Evolutionary conservation across 1,140 invertebrate genomes (phyloP).

Genomic region (Tyrophagus putrescentiae): DNA sequence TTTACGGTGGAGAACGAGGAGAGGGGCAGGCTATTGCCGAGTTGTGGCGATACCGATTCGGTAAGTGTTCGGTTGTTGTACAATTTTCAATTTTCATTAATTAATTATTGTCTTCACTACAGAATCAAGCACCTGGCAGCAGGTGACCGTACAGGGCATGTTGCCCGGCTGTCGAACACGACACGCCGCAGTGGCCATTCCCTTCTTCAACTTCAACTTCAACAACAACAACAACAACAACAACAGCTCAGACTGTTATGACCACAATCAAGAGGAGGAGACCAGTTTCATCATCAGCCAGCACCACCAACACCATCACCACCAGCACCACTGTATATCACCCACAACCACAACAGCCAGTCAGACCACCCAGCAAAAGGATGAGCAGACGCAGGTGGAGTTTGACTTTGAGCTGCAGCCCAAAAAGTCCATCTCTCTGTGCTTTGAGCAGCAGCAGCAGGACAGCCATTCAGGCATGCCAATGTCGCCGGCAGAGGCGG

Average conservation of each 20-base stretch:
- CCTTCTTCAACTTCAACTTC: conserved; percentile 15
- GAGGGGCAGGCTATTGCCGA: conserved; percentile 56
- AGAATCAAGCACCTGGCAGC: conserved; percentile 58
- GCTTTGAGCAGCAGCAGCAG: conserved; percentile 24
- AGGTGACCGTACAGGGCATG: conserved; percentile 47
- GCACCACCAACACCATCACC: background rate
- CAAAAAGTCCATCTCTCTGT: conserved; percentile 28
- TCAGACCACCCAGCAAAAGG: background rate
- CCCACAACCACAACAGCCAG: background rate
- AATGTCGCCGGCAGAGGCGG: background rate
- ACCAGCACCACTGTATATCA: background rate
- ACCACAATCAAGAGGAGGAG: background rate
- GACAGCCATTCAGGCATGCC: background rate
- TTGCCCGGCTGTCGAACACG: conserved; percentile 55
- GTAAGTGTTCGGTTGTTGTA: conserved; percentile 37
- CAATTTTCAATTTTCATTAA: conserved; percentile 8
- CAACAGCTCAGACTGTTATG: conserved; percentile 1
- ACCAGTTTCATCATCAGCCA: background rate
- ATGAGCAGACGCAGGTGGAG: conserved; percentile 11
- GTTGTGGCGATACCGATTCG: conserved; percentile 72
- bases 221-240: conserved; percentile 20
- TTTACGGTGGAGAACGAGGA: conserved; percentile 60
- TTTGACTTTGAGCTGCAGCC: conserved; percentile 16
- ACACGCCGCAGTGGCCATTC: conserved; percentile 31
- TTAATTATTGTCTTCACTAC: conserved; percentile 6